A percentile compares a stretch with the other conserved stretches of the same genome.
Conservation (phyloP, 1,140 invertebrate species). For the Manduca sexta region DNA sequence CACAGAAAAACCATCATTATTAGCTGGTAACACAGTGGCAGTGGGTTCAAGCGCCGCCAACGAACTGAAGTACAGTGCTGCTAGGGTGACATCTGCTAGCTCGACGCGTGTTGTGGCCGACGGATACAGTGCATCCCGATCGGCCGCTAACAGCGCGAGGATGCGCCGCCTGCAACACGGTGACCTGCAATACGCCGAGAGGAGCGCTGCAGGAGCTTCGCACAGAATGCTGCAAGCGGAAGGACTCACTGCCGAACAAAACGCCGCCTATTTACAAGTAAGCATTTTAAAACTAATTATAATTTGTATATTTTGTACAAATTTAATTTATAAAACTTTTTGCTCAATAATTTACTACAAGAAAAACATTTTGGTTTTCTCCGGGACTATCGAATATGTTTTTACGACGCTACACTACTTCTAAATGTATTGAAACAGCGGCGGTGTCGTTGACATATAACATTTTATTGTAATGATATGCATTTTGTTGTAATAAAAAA, state of each 20-base stretch:
- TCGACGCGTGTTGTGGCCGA: slow-evolving; percentile 88
- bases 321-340: no score
- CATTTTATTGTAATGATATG: no score
- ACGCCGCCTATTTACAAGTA: slow-evolving; percentile 59
- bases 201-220: slow-evolving; percentile 57
- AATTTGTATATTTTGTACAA: no score
- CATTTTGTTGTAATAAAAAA: neutral
- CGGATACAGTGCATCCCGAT: slow-evolving; percentile 86
- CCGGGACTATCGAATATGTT: neutral
- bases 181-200: slow-evolving; percentile 82
- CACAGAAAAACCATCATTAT: slow-evolving; percentile 66
- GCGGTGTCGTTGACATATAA: no score
- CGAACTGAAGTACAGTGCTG: slow-evolving; percentile 78
- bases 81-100: slow-evolving; percentile 87
- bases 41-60: slow-evolving; percentile 57
- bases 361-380: neutral
- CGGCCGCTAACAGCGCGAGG: slow-evolving; percentile 83
- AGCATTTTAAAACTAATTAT: slow-evolving; percentile 4
- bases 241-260: slow-evolving; percentile 63
- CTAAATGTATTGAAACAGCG: no score
- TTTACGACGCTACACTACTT: no score
- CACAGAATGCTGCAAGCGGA: slow-evolving; percentile 58
- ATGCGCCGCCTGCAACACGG: slow-evolving; percentile 85
- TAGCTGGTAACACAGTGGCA: slow-evolving; percentile 43
- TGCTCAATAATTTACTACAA: no score